Percentiles rank a stretch among this genome's conserved stretches.
These are phyloP conservation scores for Digitonthophagus gazella DNA, from an alignment of 2,888 invertebrate species.

Conservation along the genomic window DNA sequence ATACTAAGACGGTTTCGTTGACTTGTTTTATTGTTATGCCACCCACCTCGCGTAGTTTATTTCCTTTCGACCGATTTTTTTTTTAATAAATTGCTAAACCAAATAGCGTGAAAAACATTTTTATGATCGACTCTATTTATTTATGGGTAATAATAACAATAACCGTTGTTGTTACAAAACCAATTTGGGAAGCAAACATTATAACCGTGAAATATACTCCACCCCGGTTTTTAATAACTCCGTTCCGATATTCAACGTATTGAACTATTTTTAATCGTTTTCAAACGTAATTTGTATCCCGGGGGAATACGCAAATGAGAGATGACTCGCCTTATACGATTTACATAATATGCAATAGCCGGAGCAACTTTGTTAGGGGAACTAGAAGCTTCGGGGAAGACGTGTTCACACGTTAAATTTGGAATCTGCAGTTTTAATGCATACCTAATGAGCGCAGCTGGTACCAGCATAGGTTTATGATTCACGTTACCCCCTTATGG, in stretches of 20 bases:
- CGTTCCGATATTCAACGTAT: background rate
- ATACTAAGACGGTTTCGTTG: background rate
- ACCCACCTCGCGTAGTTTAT: too few species aligned
- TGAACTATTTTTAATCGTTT: background rate
- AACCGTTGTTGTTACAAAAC: background rate
- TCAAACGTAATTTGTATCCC: background rate
- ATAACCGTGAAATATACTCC: background rate
- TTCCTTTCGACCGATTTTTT: too few species aligned
- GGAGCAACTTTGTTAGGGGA: background rate
- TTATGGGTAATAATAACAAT: background rate
- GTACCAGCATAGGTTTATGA: background rate
- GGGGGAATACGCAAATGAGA: too few species aligned
- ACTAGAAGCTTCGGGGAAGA: background rate
- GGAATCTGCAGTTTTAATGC: background rate
- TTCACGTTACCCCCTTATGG: background rate
- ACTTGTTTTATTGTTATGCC: background rate
- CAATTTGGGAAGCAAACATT: background rate
- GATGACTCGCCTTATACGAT: background rate
- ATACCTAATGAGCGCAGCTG: background rate
- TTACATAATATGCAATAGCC: background rate
- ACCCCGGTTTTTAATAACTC: background rate
- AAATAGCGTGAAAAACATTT: background rate
- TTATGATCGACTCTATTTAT: background rate
- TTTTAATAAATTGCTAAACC: background rate
- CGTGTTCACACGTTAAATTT: background rate